These are phyloP conservation scores for Didymodactylos carnosus DNA, from an alignment of 2,888 invertebrate species.

Conservation along the genomic window DNA sequence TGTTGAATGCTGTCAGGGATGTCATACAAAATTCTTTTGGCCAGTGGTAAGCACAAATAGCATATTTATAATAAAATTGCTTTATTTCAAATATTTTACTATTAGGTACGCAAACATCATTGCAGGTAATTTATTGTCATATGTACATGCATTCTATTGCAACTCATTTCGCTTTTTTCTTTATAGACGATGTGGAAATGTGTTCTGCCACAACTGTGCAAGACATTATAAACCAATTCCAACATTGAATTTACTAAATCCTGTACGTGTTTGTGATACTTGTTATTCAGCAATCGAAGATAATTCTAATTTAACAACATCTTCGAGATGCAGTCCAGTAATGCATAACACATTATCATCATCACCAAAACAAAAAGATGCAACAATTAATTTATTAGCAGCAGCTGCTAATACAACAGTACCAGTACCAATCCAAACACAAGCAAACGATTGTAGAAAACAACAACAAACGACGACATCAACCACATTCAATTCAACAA, in stretches of 20 bases:
- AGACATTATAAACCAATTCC: not conserved
- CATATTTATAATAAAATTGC: too few species aligned
- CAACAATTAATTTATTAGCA: not conserved
- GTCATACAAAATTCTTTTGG: not conserved
- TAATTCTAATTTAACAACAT: not conserved
- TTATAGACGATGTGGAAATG: conserved; percentile 7
- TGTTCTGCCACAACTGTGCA: conserved; percentile 5
- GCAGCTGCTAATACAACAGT: not conserved
- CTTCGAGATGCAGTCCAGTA: too few species aligned
- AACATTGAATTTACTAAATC: not conserved
- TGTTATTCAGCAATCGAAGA: not conserved
- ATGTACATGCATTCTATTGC: not conserved
- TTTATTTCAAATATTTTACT: too few species aligned
- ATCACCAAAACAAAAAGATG: too few species aligned
- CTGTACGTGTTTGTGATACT: conserved; percentile 1
- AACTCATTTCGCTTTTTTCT: not conserved
- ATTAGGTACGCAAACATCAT: conserved; percentile 13
- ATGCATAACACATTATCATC: too few species aligned
- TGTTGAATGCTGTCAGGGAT: not conserved
- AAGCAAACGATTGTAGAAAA: not conserved
- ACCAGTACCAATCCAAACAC: not conserved
- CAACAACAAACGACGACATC: not conserved
- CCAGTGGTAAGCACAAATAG: too few species aligned
- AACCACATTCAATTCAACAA: not conserved
- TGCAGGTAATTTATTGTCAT: not conserved